These are phyloP conservation scores for Dryobates pubescens DNA, from an alignment of 2,797 vertebrate species.

Conservation along the genomic window DNA sequence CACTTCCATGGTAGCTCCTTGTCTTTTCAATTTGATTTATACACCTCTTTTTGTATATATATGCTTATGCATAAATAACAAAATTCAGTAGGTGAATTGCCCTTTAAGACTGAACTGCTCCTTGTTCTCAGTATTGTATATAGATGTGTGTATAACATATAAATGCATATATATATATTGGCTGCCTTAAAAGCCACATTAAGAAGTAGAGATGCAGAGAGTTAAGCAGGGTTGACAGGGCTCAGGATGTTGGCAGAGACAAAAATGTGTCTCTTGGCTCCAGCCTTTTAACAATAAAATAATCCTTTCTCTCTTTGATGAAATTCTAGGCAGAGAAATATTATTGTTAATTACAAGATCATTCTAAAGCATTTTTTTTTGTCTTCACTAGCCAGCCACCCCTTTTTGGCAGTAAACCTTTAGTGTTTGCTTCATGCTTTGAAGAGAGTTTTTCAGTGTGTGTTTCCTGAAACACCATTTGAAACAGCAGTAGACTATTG, in stretches of 20 bases:
- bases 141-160: not conserved
- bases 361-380: not conserved
- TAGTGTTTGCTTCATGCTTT: not conserved
- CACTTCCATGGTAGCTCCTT: not conserved
- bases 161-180: not conserved
- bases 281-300: not conserved
- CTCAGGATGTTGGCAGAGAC: not conserved
- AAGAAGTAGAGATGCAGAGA: not conserved
- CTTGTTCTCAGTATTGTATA: not conserved
- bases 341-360: not conserved
- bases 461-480: not conserved
- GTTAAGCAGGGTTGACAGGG: not conserved
- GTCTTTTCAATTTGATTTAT: not conserved
- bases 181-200: not conserved
- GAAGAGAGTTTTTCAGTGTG: not conserved
- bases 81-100: not conserved
- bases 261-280: not conserved
- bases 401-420: not conserved
- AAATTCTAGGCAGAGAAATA: not conserved
- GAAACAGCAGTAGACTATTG: not conserved
- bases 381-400: accelerated
- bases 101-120: not conserved
- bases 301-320: not conserved
- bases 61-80: not conserved
- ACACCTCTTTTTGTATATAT: not conserved